Percentiles rank a stretch among this genome's conserved stretches.
Evolutionary conservation across 2,888 invertebrate species (phyloP).

Genomic region (Philaethria dido): DNA sequence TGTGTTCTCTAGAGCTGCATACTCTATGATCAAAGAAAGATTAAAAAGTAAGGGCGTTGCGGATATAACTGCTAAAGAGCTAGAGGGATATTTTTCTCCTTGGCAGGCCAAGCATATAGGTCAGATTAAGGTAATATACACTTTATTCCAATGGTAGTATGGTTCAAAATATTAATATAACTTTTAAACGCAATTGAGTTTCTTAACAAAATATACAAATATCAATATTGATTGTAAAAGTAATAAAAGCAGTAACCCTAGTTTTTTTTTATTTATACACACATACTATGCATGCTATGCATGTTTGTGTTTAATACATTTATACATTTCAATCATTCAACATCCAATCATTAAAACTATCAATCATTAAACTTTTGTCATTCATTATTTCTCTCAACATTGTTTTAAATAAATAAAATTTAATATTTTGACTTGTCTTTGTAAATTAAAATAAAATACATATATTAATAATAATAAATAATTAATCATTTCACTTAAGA

Average conservation of each 20-base stretch:
- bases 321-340: not conserved
- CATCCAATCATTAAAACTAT: not conserved
- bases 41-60: slow-evolving; percentile 91
- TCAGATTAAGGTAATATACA: slow-evolving; percentile 84
- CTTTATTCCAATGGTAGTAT: slow-evolving; percentile 9
- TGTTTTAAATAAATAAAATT: too few relatives aligned
- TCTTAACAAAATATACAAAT: not conserved
- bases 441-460: too few relatives aligned
- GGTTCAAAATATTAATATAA: not conserved
- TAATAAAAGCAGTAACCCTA: too few relatives aligned
- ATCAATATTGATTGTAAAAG: not conserved
- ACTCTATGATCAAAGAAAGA: slow-evolving; percentile 91
- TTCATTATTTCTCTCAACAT: not conserved
- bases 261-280: not conserved
- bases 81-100: slow-evolving; percentile 93
- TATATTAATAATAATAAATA: too few relatives aligned
- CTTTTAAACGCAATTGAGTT: not conserved
- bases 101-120: slow-evolving; percentile 94
- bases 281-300: not conserved
- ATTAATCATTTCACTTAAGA: too few relatives aligned
- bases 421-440: too few relatives aligned
- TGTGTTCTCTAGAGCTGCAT: slow-evolving; percentile 93
- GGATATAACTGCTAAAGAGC: slow-evolving; percentile 88
- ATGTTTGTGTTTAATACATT: slow-evolving; percentile 11
- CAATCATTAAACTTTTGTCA: not conserved